A percentile compares a stretch with the other conserved stretches of the same genome.
Conservation (phyloP, 2,113 vertebrate species). For the Donacobius atricapilla region DNA sequence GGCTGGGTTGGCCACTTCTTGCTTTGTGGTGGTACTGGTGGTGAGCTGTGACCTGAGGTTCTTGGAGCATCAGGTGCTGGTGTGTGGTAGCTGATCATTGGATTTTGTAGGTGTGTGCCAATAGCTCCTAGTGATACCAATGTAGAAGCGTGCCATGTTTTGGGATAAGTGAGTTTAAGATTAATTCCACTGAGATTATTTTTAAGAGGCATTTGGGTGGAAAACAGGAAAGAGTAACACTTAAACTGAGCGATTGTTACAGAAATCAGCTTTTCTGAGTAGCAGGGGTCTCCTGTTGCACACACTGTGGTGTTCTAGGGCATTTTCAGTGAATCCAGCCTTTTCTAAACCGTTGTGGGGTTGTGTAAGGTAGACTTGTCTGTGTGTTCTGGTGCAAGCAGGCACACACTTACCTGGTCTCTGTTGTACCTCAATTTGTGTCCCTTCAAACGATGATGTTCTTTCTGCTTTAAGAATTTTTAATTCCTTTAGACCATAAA, state of each 20-base stretch:
- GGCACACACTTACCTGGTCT: neutral
- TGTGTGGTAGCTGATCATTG: neutral
- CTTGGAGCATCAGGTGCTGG: neutral
- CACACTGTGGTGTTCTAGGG: neutral
- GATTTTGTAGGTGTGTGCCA: neutral
- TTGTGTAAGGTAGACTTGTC: neutral
- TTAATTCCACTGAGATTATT: neutral
- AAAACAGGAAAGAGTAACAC: neutral
- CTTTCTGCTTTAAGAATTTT: neutral
- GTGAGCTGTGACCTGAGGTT: neutral
- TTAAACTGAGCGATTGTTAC: rapidly evolving
- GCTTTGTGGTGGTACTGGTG: neutral
- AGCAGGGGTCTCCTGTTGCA: neutral
- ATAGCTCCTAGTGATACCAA: rapidly evolving
- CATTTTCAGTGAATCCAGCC: neutral
- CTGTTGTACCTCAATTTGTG: neutral
- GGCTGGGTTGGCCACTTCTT: neutral
- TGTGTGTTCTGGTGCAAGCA: neutral
- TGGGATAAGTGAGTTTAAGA: neutral
- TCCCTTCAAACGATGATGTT: neutral
- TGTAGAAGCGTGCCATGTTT: rapidly evolving
- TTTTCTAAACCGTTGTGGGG: neutral
- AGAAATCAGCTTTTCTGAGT: neutral
- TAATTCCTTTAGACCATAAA: neutral
- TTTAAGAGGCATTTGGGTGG: neutral